Evolutionary conservation across 2,888 invertebrate species (phyloP), one percentile per base, ranked within the genome.

Genomic region (Idaea dimidiata): DNA sequence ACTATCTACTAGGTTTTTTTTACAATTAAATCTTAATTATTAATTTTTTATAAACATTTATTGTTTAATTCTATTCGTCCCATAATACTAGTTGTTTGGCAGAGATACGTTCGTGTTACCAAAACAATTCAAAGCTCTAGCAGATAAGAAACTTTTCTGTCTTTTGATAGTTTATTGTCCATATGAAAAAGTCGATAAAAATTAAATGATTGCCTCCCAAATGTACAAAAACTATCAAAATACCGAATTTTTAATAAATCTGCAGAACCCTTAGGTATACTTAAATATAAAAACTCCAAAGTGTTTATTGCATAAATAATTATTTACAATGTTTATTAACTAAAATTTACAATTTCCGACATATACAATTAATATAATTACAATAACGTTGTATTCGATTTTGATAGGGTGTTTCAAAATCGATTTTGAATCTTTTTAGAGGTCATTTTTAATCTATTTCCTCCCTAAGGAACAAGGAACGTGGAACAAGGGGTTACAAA

Each of bases 1-100:
- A n/a, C 24, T 73, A 68, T 69, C 66, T 63, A 74, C 70, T 75
- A 74, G 74, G 69, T 72, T 77, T 78, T 83, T 83, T 84, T 82
- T 86, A 86, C 86, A 87, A 70, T 69, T 73, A 76, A 72, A 67
- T 74, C 72, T 73, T 71, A 43, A 14, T 43, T 43, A 73, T 68
- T 61, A 73, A 78, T 76, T 78, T 83, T 68, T 82, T 75, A 79
- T 75, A 81, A 85, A 87, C 82, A 85, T 81, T 84, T 86, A 78
- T 64, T 73, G 70, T 73, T 73, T 70, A 77, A 74, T 72, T 68
- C 73, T 80, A 80, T 86, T 80, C 82, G 78, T 85, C 83, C 82
- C 82, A 72, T 74, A 68, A 74, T 76, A 75, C 72, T 73, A 72
- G 76, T 68, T 66, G 62, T 63, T 57, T 75, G 83, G 80, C 81